These are phyloP conservation scores for Heterotis niloticus DNA, from an alignment of 2,113 vertebrate species.

Conservation along the genomic window DNA sequence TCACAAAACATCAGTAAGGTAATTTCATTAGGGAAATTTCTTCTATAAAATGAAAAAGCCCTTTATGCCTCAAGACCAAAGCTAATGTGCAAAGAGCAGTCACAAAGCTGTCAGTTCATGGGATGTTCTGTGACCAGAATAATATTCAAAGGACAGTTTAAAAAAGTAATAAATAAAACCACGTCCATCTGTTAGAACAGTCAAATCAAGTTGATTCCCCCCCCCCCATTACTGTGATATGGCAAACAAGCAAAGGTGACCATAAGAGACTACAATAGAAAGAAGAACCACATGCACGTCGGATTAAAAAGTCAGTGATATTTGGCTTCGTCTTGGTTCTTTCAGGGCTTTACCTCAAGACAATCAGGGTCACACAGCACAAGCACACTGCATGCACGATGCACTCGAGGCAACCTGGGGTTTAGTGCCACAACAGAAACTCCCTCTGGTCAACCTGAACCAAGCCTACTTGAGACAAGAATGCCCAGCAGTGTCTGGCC, in stretches of 20 bases:
- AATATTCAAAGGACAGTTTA: neutral
- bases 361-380: slow-evolving; percentile 17
- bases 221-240: slow-evolving; percentile 38
- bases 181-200: slow-evolving; percentile 18
- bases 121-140: slow-evolving; percentile 19
- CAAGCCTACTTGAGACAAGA: too few relatives aligned
- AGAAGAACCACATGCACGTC: slow-evolving; percentile 35
- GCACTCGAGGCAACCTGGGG: neutral
- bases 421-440: neutral
- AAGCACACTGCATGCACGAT: neutral
- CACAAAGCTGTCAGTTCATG: slow-evolving; percentile 46
- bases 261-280: neutral
- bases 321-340: slow-evolving; percentile 10
- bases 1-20: slow-evolving; percentile 72
- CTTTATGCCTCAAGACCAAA: slow-evolving; percentile 82
- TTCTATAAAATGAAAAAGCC: slow-evolving; percentile 78
- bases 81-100: slow-evolving; percentile 70
- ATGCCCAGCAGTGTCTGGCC: neutral
- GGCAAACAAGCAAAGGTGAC: slow-evolving; percentile 17
- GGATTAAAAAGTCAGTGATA: slow-evolving; percentile 27
- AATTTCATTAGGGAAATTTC: slow-evolving; percentile 57
- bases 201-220: slow-evolving; percentile 34
- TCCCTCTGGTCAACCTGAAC: neutral
- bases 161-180: slow-evolving; percentile 14
- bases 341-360: slow-evolving; percentile 30